phyloP scores from a whole-genome alignment of 2,113 vertebrate genomes.

The Hippocampus zosterae region DNA sequence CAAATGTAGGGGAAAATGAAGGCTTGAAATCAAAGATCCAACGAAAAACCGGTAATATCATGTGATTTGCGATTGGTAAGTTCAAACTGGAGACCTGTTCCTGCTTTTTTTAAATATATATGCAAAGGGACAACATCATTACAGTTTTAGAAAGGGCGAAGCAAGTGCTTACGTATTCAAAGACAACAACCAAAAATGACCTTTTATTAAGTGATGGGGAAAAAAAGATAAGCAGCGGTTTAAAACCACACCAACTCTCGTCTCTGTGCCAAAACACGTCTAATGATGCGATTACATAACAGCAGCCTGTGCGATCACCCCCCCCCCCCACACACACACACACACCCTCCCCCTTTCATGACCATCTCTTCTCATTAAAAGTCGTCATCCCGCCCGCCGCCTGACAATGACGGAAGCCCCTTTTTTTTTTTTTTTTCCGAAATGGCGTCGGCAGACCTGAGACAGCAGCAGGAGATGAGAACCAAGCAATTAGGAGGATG shows the following conservation, averaged over 20 bases:
- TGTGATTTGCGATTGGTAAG: too few species aligned
- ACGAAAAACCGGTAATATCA: too few species aligned
- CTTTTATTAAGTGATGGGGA: not conserved
- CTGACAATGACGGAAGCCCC: conserved; percentile 25
- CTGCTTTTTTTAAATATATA: not conserved
- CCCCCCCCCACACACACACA: not conserved
- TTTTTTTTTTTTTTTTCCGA: not conserved
- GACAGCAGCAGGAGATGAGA: conserved; percentile 9
- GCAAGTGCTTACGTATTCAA: not conserved
- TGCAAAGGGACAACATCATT: not conserved
- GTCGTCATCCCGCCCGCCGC: conserved; percentile 16
- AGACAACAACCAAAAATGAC: not conserved
- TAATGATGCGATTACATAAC: conserved; percentile 36
- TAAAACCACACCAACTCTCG: conserved; percentile 24
- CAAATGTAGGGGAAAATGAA: too few species aligned
- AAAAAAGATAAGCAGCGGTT: conserved; percentile 13
- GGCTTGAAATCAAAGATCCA: too few species aligned
- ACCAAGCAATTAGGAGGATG: conserved; percentile 27
- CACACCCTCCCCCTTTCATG: conserved; percentile 17
- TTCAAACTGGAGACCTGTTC: too few species aligned
- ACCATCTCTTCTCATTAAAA: conserved; percentile 44
- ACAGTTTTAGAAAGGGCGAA: not conserved
- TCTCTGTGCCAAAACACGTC: conserved; percentile 22
- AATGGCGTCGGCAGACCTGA: conserved; percentile 31
- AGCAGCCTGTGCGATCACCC: not conserved